Percentiles rank a stretch among this genome's conserved stretches.
These are phyloP conservation scores for Limnephilus lunatus DNA, from an alignment of 2,888 invertebrate species.

Conservation along the genomic window DNA sequence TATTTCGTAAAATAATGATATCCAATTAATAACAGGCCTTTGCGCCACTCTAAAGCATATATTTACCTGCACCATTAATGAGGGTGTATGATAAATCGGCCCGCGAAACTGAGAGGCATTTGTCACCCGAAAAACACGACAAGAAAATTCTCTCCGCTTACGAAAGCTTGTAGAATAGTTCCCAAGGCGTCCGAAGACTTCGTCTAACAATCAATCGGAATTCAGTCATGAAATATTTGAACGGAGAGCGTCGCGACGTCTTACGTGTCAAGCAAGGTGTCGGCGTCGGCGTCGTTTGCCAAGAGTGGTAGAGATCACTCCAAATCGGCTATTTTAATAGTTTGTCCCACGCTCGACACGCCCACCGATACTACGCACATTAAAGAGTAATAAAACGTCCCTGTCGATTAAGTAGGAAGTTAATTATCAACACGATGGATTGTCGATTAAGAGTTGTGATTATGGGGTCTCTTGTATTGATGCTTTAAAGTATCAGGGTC, in stretches of 20 bases:
- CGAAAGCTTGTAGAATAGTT: slow-evolving; percentile 9
- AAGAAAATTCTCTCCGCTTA: slow-evolving; percentile 25
- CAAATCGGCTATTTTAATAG: slow-evolving; percentile 16
- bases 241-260: slow-evolving; percentile 25
- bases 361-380: slow-evolving; percentile 21
- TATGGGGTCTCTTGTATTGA: background rate
- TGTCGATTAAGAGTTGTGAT: slow-evolving; percentile 2
- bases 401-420: slow-evolving; percentile 31
- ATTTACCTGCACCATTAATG: slow-evolving; percentile 18
- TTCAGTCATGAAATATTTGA: slow-evolving; percentile 10
- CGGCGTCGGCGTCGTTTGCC: slow-evolving; percentile 17
- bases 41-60: background rate
- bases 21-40: background rate
- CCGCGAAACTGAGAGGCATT: slow-evolving; percentile 31
- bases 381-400: slow-evolving; percentile 19
- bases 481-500: background rate
- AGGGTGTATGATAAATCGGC: slow-evolving; percentile 30
- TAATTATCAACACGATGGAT: background rate
- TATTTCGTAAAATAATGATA: background rate
- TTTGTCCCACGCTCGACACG: background rate
- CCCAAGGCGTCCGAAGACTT: slow-evolving; percentile 13
- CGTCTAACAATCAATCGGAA: slow-evolving; percentile 38
- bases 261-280: slow-evolving; percentile 25
- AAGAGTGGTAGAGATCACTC: slow-evolving; percentile 5
- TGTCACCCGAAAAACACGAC: slow-evolving; percentile 38